Evolutionary conservation across 2,888 invertebrate genomes (phyloP).

Genomic region (Nephrotoma appendiculata): DNA sequence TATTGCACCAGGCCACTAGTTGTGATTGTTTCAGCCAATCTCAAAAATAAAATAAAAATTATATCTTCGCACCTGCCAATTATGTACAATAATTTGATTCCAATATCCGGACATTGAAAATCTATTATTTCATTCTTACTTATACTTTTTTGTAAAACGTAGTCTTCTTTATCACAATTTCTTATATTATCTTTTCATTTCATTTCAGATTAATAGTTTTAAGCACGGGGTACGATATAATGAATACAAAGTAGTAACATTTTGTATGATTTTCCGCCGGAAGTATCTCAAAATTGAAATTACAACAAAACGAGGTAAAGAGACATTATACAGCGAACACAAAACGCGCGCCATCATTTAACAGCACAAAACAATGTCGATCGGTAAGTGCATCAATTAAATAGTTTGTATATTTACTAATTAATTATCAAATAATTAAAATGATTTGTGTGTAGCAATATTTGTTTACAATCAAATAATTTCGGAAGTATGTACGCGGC

Average conservation of each 20-base stretch:
- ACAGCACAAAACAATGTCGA: not conserved
- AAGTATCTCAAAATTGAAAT: not conserved
- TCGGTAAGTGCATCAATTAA: not conserved
- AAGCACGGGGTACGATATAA: not conserved
- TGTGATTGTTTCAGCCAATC: no score
- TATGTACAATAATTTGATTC: not conserved
- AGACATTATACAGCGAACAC: not conserved
- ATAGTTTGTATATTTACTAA: not conserved
- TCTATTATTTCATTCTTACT: not conserved
- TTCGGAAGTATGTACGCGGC: not conserved
- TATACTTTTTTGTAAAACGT: not conserved
- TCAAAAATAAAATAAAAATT: no score
- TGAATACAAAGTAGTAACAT: not conserved
- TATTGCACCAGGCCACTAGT: no score
- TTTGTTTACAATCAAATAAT: not conserved
- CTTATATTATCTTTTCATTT: not conserved
- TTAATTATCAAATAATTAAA: not conserved
- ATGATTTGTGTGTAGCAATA: no score
- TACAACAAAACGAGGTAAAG: not conserved
- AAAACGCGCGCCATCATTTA: not conserved
- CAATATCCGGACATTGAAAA: not conserved
- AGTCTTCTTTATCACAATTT: not conserved
- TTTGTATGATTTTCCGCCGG: not conserved
- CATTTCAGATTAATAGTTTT: not conserved
- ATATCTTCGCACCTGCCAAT: not conserved